Percentiles rank a stretch among this genome's conserved stretches.
These are phyloP conservation scores for Tubiluchus corallicola DNA, from an alignment of 2,888 invertebrate genomes.

Conservation along the genomic window DNA sequence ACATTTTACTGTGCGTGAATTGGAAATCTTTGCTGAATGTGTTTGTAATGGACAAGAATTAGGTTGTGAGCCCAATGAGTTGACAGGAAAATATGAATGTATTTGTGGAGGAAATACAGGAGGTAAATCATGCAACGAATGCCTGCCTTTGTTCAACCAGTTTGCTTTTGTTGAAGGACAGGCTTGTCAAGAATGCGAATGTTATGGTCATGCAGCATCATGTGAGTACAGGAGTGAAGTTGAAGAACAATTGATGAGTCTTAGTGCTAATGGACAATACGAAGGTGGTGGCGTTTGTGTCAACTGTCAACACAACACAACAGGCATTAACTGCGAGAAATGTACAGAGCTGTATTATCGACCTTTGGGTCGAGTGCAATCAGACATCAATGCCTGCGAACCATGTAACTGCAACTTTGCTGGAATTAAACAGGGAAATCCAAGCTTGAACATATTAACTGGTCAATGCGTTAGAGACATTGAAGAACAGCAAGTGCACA, in stretches of 20 bases:
- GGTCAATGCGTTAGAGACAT: background rate
- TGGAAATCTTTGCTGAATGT: constrained; percentile 19
- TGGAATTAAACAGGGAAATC: constrained; percentile 46
- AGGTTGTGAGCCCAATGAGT: constrained; percentile 14
- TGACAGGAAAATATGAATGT: constrained; percentile 17
- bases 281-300: background rate
- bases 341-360: constrained; percentile 65
- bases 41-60: constrained; percentile 18
- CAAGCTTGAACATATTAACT: background rate
- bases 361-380: constrained; percentile 36
- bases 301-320: constrained; percentile 52
- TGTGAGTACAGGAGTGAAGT: background rate
- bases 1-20: constrained; percentile 18
- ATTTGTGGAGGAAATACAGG: constrained; percentile 19
- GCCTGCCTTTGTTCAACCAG: constrained; percentile 19
- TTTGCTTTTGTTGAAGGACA: constrained; percentile 14
- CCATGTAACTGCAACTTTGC: constrained; percentile 37
- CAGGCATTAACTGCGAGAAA: constrained; percentile 77
- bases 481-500: background rate
- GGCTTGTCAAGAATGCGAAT: constrained; percentile 16
- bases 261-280: background rate
- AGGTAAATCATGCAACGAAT: constrained; percentile 18
- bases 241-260: background rate
- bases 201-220: background rate
- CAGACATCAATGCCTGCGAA: constrained; percentile 25